Percentiles rank a stretch among this genome's conserved stretches.
Evolutionary conservation across 2,797 vertebrate species (phyloP).

Genomic region (Myotis findleyi): DNA sequence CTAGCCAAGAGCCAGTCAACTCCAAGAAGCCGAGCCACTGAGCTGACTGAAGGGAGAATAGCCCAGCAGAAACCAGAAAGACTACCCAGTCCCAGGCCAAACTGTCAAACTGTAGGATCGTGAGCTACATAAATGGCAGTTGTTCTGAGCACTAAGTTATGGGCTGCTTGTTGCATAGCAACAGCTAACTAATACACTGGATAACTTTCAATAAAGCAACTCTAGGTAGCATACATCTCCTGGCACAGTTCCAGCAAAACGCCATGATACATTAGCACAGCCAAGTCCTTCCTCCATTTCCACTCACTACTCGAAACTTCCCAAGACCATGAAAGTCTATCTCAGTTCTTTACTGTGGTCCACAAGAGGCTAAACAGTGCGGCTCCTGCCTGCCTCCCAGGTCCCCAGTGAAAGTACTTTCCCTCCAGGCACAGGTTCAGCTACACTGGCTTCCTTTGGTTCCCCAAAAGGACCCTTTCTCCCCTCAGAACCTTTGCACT

Average conservation of each 20-base stretch:
- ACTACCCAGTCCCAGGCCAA: not conserved
- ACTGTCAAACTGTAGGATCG: rapidly evolving
- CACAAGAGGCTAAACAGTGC: not conserved
- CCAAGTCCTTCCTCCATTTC: not conserved
- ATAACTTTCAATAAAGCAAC: not conserved
- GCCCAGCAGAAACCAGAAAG: not conserved
- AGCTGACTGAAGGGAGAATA: not conserved
- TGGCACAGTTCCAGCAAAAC: not conserved
- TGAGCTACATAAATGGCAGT: not conserved
- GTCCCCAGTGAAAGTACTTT: not conserved
- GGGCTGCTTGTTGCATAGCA: not conserved
- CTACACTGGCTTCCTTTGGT: not conserved
- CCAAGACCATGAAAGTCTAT: not conserved
- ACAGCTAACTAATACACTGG: not conserved
- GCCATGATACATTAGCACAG: not conserved
- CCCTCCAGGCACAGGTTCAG: not conserved
- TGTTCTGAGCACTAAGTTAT: not conserved
- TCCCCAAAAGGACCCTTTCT: not conserved
- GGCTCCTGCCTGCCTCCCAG: not conserved
- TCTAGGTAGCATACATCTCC: not conserved
- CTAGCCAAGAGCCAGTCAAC: not conserved
- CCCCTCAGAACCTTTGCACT: not conserved
- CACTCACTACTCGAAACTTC: not conserved
- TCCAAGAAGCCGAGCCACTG: not conserved
- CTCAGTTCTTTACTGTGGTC: no score